Base-by-base conservation (phyloP, 2,113 vertebrate species). In the Struthidea cinerea region DNA sequence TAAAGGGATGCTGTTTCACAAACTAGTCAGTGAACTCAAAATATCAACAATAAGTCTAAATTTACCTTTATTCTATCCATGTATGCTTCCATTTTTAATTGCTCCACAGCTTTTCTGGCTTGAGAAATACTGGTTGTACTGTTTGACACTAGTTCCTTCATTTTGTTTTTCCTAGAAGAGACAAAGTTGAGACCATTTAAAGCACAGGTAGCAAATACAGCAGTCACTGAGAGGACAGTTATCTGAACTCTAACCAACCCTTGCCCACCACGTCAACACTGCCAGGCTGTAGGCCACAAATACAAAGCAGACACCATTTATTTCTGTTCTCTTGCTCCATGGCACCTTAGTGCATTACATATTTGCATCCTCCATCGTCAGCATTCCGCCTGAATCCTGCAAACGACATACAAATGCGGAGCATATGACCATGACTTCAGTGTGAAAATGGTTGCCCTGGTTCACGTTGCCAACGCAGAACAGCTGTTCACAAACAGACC, bases 1-100 rank as follows among this genome's bases (percentile, higher is more conserved):
- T 79, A 69, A 85, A 82, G 41, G 16, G 9, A 93, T 28, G 9
- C 16, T 68, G 16, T 37, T 60, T 28, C 70, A 88, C 33, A 60
- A 63, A 60, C 22, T 42, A 78, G 50, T 14, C 19, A 78, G 9
- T 49, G 17, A 76, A 84, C 46, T 63, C n/a, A 93, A 90, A 84
- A 46, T 63, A 63, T 32, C 46, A 44, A 49, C 44, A 77, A 4
- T 56, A 77, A 41, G 8, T 77, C 35, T 24, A 83, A 74, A 37
- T 91, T 95, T 97, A 99, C 99, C 99, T 99, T 99, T 96, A 99
- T 99, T 89, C 99, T 98, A 90, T 99, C 99, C 99, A 99, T 99
- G 94, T 99, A 99, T 78, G 99, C 99, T 97, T 99, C 99, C 99
- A 99, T 99, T 98, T 99, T 99, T 50, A 99, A 98, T 94, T 99